Evolutionary conservation across 2,888 invertebrate genomes (phyloP), one percentile per base, ranked within the genome.

Genomic region (Mechanitis mazaeus): DNA sequence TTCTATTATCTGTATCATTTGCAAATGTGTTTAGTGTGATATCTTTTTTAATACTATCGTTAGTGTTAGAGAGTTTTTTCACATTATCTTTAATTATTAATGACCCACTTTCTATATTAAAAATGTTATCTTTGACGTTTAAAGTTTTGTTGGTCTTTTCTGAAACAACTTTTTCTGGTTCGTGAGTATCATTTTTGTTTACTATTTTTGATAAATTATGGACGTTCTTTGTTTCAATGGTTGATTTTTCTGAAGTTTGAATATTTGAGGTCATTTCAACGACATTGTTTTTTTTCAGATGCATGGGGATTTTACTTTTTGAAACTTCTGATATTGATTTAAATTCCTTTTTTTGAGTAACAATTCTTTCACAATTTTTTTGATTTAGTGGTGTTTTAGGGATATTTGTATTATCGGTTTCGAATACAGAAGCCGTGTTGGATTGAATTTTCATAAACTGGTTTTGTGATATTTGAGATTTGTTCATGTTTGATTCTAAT

Each of bases 271-370:
- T 4, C 7, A 0, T 50, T 28, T 42, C 42, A 5, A 5, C 42
- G 20, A 2, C 50, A 31, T 9, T 9, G 7, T 6, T 50, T 6
- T 50, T 50, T 31, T 50, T 50, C 7, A 50, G 28, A 50, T 50
- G 28, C 28, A 2, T 28, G 1, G 56, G 57, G 28, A 64, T 60
- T 50, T 57, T 60, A 50, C 55, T 33, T 12, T 57, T 60, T 54
- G 55, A 5, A 1, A 53, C 3, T 42, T 60, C 60, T 33, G 56
- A 54, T 54, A 50, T 45, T 20, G 3, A 38, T 54, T 45, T 7
- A 20, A n/a, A 33, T 60, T 62, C 54, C 7, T 33, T 42, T 12
- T 56, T 31, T 50, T 55, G 42, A 11, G 31, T 47, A 1, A 20
- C 9, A 42, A 9, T 9, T 42, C 11, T 20, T 47, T 61, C 59